A percentile compares a stretch with the other conserved stretches of the same genome.
These are phyloP conservation scores for Ophion ventricosus DNA, from an alignment of 2,888 invertebrate genomes.

Conservation along the genomic window DNA sequence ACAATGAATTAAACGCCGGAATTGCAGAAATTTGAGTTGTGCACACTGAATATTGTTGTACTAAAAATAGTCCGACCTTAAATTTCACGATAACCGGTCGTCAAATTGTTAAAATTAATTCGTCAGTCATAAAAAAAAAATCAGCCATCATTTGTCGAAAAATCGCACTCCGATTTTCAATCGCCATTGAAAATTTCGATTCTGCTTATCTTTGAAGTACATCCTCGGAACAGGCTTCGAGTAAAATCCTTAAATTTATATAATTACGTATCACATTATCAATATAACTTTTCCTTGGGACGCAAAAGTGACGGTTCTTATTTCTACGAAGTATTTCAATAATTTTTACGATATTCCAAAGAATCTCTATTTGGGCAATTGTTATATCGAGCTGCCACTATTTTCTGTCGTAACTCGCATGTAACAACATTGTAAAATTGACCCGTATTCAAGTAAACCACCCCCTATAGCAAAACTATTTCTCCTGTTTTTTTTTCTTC, in stretches of 20 bases:
- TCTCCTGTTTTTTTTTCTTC: not conserved
- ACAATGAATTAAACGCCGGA: not conserved
- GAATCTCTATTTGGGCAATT: constrained; percentile 36
- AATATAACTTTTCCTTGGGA: constrained; percentile 65
- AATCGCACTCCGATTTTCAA: constrained; percentile 1
- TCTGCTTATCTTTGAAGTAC: constrained; percentile 2
- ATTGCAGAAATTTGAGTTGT: not conserved
- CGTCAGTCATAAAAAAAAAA: constrained; percentile 3
- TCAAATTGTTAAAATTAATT: not conserved
- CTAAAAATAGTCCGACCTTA: not conserved
- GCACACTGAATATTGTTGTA: not conserved
- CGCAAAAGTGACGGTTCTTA: constrained; percentile 68
- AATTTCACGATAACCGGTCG: not conserved
- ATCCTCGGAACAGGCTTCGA: constrained; percentile 31
- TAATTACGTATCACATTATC: constrained; percentile 66
- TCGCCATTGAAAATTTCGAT: not conserved
- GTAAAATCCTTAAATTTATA: constrained; percentile 48
- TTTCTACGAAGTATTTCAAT: constrained; percentile 54
- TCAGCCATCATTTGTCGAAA: constrained; percentile 1
- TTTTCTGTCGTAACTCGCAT: constrained; percentile 12
- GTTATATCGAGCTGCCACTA: not conserved
- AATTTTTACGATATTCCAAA: constrained; percentile 49
- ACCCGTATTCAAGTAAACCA: constrained; percentile 59
- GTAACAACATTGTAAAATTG: constrained; percentile 49
- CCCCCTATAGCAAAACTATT: constrained; percentile 47